Base-by-base conservation (phyloP, 2,888 invertebrate species). In the Toxonevra muliebris region DNA sequence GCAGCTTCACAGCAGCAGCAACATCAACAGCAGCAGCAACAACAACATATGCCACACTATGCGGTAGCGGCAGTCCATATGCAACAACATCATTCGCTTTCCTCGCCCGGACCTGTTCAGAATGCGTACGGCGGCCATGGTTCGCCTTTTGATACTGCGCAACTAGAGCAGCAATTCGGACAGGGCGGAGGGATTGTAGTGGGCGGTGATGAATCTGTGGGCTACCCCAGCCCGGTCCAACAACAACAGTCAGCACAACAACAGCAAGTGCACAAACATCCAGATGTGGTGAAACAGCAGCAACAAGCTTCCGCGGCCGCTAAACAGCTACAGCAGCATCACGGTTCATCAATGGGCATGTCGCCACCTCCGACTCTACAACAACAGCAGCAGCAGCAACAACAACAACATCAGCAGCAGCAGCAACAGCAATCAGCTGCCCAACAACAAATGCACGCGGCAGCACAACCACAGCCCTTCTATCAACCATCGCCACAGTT, bases 331-430 rank as follows among this genome's bases (percentile, higher is more conserved):
- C 74, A 58, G 91, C 93, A 95, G 83, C 84, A 84, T 76, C 81
- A 80, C 72, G 58, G 71, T 5, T 76, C 78, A 8, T 76, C 81
- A 1, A 83, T 88, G 76, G 87, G 85, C 19, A 81, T 88, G 86
- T 88, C 73, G 8, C 83, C 83, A 13, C 84, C 83, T 13, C 82
- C 78, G 88, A 89, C 58, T 90, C 91, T 82, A 43, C 80, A 68
- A 90, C 93, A 95, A 83, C 95, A 94, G 85, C 94, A 93, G 85
- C 89, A 93, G 74, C 76, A 79, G 66, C 81, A 81, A 42, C 80
- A 79, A 61, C 88, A 87, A 75, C 77, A 88, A 80, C 80, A 82
- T 73, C 88, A 87, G 75, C 77, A 87, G n/a, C n/a, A n/a, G n/a
- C n/a, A n/a, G n/a, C 80, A 82, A 73, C 88, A 87, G 75, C 77